Evolutionary conservation across 2,888 invertebrate species (phyloP), one percentile per base, ranked within the genome.

Genomic region (Unio delphinus): DNA sequence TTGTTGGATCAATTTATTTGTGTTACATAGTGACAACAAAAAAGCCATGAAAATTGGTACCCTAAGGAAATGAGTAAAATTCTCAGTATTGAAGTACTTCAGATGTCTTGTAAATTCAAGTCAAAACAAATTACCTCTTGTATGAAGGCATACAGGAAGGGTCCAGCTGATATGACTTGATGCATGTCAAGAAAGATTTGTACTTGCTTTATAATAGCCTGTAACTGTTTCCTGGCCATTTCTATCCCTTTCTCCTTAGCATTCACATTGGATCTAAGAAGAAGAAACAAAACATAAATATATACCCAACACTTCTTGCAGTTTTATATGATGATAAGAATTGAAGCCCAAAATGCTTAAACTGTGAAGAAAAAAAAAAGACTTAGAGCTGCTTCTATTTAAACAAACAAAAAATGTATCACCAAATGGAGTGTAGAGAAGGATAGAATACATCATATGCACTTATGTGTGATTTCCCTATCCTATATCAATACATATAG

Each of bases 81-180:
- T 45, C 15, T 15, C 45, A 45, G 11, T 45, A 45, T 3, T 4
- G 3, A 45, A 45, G 23, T 45, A 45, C 45, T 15, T 45, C 45
- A 11, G 45, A 3, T 11, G 45, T 45, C 15, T 45, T 45, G 45
- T 7, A 30, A 45, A 15, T 15, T 15, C 8, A 3, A 45, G 45
- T 45, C 45, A 45, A 45, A 45, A 45, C 11, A 3, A 45, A 45
- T 87, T 82, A 95, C 95, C 91, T 96, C 96, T 78, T 94, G 94
- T 66, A 98, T 92, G 58, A 95, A 93, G 78, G 95, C 94, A 89
- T 97, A 97, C 61, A 95, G 93, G 90, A 97, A 97, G 0, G 96
- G 95, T 0, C 97, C 97, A 0, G 96, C 95, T 34, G 94, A 94
- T 70, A 94, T 93, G n/a, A 98, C 93, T 84, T 93, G 93, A 78